Conservation (phyloP, 2,113 vertebrate genomes). For the Tamias sibiricus region DNA sequence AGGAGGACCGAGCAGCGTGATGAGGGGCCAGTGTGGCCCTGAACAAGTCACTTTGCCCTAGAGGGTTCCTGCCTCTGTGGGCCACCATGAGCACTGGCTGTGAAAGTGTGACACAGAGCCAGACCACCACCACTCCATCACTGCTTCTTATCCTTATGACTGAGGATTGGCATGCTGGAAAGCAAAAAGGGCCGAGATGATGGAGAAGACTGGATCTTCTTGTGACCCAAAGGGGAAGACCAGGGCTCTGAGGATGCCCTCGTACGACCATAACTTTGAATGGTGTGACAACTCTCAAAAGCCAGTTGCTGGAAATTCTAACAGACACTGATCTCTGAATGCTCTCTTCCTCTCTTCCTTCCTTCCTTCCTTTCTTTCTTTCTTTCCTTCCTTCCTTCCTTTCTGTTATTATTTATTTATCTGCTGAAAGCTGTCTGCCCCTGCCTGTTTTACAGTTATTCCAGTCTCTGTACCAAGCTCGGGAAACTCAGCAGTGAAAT, state of each 20-base stretch:
- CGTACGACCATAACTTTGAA: accelerated
- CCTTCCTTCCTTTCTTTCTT: neutral
- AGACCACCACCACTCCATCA: neutral
- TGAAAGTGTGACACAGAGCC: neutral
- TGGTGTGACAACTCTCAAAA: accelerated
- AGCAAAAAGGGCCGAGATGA: too few species aligned
- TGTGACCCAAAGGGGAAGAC: neutral
- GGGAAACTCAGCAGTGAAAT: neutral
- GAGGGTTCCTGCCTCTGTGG: too few species aligned
- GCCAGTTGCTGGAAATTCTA: neutral
- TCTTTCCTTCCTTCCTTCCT: neutral
- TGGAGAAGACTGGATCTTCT: too few species aligned
- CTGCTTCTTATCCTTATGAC: neutral
- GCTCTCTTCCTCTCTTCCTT: neutral
- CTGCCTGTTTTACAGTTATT: neutral
- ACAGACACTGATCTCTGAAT: neutral
- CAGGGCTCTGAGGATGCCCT: neutral
- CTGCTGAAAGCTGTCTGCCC: neutral
- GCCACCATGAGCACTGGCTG: too few species aligned
- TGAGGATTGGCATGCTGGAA: neutral
- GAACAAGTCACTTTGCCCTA: too few species aligned
- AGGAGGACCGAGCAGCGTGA: too few species aligned
- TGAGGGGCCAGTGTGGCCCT: neutral
- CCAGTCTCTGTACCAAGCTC: neutral
- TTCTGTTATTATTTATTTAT: neutral